phyloP scores from a whole-genome alignment of 2,888 invertebrate genomes.

The Priocnemis perturbator region DNA sequence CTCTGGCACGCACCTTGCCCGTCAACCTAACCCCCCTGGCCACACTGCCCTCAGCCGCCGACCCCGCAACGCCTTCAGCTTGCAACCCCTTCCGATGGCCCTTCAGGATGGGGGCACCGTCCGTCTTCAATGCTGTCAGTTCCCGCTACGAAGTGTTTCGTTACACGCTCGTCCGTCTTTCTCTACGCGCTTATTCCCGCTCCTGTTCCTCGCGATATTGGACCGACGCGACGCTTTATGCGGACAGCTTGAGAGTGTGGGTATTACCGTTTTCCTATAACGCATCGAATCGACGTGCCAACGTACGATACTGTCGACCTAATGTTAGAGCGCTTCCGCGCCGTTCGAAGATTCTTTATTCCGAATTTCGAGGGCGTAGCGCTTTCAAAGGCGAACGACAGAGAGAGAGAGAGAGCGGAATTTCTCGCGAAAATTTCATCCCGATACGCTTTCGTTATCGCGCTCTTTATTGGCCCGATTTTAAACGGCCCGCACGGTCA shows the following conservation, averaged over 20 bases:
- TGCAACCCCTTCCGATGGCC: constrained; percentile 20
- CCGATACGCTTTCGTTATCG: no score
- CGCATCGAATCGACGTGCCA: no score
- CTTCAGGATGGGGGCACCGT: constrained; percentile 36
- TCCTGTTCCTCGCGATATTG: neutral
- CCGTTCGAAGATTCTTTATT: no score
- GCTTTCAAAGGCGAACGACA: no score
- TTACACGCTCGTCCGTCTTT: constrained; percentile 8
- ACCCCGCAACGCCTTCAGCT: constrained; percentile 12
- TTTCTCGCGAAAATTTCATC: no score
- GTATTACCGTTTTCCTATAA: neutral
- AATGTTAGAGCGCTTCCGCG: no score
- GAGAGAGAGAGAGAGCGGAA: no score
- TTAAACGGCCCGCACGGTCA: no score
- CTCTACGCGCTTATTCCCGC: constrained; percentile 10
- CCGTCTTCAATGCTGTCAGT: constrained; percentile 11
- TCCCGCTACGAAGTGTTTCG: neutral
- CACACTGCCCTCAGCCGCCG: constrained; percentile 1
- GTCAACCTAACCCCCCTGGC: constrained; percentile 27
- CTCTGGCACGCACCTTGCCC: constrained; percentile 62
- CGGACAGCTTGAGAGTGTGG: no score
- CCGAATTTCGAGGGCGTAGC: no score
- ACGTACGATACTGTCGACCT: neutral
- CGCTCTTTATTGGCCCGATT: no score
- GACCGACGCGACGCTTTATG: neutral